Percentiles rank a stretch among this genome's conserved stretches.
phyloP scores from a whole-genome alignment of 2,888 invertebrate species.

The Cheilosia soror region DNA sequence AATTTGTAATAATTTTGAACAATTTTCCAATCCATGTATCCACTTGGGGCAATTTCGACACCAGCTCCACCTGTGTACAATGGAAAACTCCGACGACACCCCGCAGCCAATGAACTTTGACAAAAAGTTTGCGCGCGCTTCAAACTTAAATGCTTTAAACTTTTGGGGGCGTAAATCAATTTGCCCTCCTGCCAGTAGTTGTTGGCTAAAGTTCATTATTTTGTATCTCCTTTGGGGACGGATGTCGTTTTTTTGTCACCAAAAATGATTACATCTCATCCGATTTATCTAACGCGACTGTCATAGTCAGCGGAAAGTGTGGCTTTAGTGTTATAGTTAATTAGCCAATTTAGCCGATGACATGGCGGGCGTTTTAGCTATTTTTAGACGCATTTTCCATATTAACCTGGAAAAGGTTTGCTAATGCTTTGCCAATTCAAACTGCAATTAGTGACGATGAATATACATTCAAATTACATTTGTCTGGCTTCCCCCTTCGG shows the following conservation, averaged over 20 bases:
- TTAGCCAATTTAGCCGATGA: slow-evolving; percentile 22
- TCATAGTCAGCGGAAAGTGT: neutral
- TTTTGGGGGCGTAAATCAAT: slow-evolving; percentile 47
- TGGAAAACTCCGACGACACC: neutral
- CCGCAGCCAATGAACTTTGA: slow-evolving; percentile 16
- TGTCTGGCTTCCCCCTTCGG: slow-evolving; percentile 5
- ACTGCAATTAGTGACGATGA: slow-evolving; percentile 51
- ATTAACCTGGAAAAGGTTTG: slow-evolving; percentile 12
- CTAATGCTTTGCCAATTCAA: slow-evolving; percentile 27
- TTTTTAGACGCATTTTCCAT: slow-evolving; percentile 15
- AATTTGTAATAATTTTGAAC: slow-evolving; percentile 50
- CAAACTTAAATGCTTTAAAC: slow-evolving; percentile 20
- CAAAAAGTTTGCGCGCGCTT: slow-evolving; percentile 34
- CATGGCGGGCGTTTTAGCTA: neutral
- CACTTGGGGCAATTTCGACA: neutral
- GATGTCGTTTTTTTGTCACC: slow-evolving; percentile 9
- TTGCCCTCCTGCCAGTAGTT: slow-evolving; percentile 23
- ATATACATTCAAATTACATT: slow-evolving; percentile 34
- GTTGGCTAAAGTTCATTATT: slow-evolving; percentile 42
- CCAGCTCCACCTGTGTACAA: neutral
- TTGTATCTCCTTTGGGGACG: neutral
- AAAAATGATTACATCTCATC: slow-evolving; percentile 2
- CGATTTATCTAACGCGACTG: slow-evolving; percentile 7
- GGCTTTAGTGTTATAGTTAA: slow-evolving; percentile 22
- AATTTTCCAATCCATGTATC: slow-evolving; percentile 29